Base-by-base conservation (phyloP, 2,888 invertebrate species). In the Meteorus cinctellus region DNA sequence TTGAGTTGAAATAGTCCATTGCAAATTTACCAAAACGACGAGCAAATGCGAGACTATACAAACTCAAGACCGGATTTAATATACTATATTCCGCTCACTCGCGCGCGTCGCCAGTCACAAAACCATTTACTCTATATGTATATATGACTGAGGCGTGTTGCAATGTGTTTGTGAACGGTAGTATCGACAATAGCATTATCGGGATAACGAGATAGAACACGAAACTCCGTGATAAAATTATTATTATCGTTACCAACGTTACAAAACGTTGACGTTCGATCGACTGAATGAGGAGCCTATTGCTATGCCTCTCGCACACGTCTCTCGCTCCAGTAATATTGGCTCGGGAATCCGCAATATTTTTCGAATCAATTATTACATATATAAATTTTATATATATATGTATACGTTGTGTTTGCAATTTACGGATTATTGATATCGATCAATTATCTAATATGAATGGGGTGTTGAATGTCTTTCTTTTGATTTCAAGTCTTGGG, bases 151-250 rank as follows among this genome's bases (percentile, higher is more conserved):
- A 45, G 41, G 36, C 24, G 36, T 36, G 24, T 66, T 19, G 14
- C 8, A 5, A 41, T 34, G 41, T 36, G 59, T 29, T 24, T 41
- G 36, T 48, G 48, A n/a, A 62, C n/a, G 5, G 31, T 62, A 34
- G 60, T 71, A 71, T 62, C 29, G 71, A 60, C 45, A 71, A 71
- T 71, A 41, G 71, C 31, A 71, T 71, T 71, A 71, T 71, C 71
- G 59, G 71, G 45, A 71, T 71, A 71, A 71, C 71, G 71, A 71
- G 71, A 71, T 71, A 71, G 71, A 60, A 71, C 71, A 71, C 62
- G 71, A 71, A 41, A 71, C 45, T 45, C 62, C 36, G 31, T 60
- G 71, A 71, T 71, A 71, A 71, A 71, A 71, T 36, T 71, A 71
- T 71, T 71, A 62, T 60, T 62, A 71, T 71, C 71, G 60, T 71